Percentiles rank a stretch among this genome's conserved stretches.
Evolutionary conservation across 2,888 invertebrate genomes (phyloP).

Genomic region (Minunthozetes semirufus): DNA sequence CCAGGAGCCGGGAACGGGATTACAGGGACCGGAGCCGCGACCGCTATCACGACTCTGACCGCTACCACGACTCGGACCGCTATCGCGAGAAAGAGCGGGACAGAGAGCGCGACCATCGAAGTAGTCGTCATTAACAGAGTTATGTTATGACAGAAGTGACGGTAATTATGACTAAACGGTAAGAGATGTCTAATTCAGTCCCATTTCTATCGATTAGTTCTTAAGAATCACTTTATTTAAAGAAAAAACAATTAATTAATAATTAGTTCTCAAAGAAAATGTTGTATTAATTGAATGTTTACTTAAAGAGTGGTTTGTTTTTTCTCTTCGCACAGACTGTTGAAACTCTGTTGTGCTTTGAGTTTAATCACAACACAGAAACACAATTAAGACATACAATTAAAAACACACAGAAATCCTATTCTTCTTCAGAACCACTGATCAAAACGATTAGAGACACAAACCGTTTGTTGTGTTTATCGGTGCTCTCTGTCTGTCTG

Average conservation of each 20-base stretch:
- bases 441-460: neutral
- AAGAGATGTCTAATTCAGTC: constrained; percentile 21
- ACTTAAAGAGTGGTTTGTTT: neutral
- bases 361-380: neutral
- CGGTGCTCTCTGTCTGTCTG: neutral
- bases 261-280: neutral
- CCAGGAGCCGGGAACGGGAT: constrained; percentile 53
- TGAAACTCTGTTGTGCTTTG: neutral
- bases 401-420: neutral
- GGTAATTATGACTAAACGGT: neutral
- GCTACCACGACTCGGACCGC: constrained; percentile 46
- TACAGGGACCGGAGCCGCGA: constrained; percentile 56
- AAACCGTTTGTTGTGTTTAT: constrained; percentile 2
- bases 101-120: constrained; percentile 30
- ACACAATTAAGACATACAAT: neutral
- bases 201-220: neutral
- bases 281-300: neutral
- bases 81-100: constrained; percentile 47
- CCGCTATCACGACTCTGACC: constrained; percentile 55
- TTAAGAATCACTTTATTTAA: neutral
- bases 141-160: neutral
- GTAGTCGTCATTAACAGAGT: constrained; percentile 33
- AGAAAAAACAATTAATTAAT: neutral
- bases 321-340: neutral
- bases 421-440: no score